Base-by-base conservation (phyloP, 2,113 vertebrate species). In the Eolophus roseicapilla region DNA sequence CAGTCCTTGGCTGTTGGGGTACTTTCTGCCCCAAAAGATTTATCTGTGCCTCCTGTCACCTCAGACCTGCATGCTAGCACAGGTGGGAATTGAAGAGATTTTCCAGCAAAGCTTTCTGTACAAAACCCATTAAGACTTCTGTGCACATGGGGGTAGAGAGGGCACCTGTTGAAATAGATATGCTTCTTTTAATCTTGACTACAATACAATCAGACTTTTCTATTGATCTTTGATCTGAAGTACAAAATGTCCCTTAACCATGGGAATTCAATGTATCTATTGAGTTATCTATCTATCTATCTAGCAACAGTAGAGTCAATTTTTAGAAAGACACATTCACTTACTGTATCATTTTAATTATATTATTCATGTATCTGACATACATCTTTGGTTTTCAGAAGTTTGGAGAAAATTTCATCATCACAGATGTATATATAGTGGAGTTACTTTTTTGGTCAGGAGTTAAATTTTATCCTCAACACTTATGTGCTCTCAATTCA, bases 101-200 rank as follows among this genome's bases (percentile, higher is more conserved):
- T 93, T 79, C 11, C 81, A 76, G 16, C 7, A 57, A 73, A 86
- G 80, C 29, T 95, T 80, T 86, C 59, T 4, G 1, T 64, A 71
- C 16, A 87, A 89, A 95, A 53, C 29, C 53, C 18, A 60, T 43
- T 78, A 86, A 92, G 71, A 78, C 76, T 88, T 92, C 35, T 90
- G 46, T 68, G 49, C 39, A 80, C 64, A 78, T 82, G 62, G 21
- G 11, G 39, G 13, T 86, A 77, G 82, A 89, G 65, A 88, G 28
- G 29, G 18, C 20, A 87, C 62, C 65, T 85, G 65, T 81, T 94
- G 93, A 92, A 91, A 49, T 49, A 31, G 17, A 63, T 76, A 70
- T 21, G 47, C 21, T 86, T 88, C 86, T 93, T 96, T 96, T 92
- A 87, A 95, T 96, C 87, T 96, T 91, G 47, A 76, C 80, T 81